Percentiles rank a stretch among this genome's conserved stretches.
These are phyloP conservation scores for Drosophila villosipedis DNA, from an alignment of 2,888 invertebrate genomes.

Conservation along the genomic window DNA sequence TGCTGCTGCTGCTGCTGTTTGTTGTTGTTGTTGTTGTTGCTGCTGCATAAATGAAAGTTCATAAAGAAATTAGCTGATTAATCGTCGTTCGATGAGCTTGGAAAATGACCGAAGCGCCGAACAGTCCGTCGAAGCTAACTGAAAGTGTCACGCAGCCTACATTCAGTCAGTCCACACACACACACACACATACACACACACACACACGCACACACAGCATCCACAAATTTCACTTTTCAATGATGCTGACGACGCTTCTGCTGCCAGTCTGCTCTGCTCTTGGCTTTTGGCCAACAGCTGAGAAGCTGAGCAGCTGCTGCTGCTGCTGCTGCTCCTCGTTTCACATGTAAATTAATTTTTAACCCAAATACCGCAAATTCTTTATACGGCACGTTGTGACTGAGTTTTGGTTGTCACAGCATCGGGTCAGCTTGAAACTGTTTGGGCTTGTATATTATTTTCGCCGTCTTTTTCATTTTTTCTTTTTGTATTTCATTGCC, in stretches of 20 bases:
- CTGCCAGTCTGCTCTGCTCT: conserved; percentile 22
- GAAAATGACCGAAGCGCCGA: conserved; percentile 68
- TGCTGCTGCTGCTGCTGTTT: conserved; percentile 24
- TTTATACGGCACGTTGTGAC: conserved; percentile 63
- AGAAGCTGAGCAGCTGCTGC: conserved; percentile 40
- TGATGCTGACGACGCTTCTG: conserved; percentile 59
- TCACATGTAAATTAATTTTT: conserved; percentile 83
- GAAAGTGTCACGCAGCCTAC: conserved; percentile 81
- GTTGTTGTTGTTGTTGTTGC: conserved; percentile 19
- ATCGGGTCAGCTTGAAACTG: conserved; percentile 42
- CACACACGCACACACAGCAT: conserved; percentile 17
- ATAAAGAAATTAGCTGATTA: conserved; percentile 82
- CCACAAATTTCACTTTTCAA: conserved; percentile 80
- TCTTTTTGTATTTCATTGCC: conserved; percentile 22
- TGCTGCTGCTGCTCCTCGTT: conserved; percentile 51
- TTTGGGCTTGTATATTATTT: conserved; percentile 10
- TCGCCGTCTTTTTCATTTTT: conserved; percentile 6
- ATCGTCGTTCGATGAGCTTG: conserved; percentile 81
- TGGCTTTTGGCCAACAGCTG: conserved; percentile 26
- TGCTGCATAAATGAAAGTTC: conserved; percentile 79
- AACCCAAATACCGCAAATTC: conserved; percentile 83
- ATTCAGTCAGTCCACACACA: conserved; percentile 50
- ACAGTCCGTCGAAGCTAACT: conserved; percentile 48
- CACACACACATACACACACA: not conserved
- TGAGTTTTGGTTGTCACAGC: conserved; percentile 41